Base-by-base conservation (phyloP, 2,113 vertebrate genomes). In the Agapornis roseicollis region DNA sequence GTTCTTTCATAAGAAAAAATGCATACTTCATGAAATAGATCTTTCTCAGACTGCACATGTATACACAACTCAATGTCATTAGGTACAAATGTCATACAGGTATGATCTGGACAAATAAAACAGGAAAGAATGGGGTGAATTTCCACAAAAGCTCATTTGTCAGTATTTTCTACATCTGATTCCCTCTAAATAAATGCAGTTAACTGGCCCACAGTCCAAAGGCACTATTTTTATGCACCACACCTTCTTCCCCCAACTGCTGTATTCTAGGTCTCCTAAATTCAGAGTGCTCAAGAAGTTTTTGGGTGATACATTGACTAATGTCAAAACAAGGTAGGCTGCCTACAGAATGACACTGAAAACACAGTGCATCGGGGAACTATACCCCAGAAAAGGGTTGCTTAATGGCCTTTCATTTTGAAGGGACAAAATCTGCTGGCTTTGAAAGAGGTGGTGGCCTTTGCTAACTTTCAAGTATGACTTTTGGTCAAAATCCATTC, bases 181-280 rank as follows among this genome's bases (percentile, higher is more conserved):
- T 88, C 39, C 46, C 41, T 70, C 41, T 53, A 65, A 65, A 61
- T 20, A 18, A 87, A 53, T 8, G 27, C 50, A 56, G 42, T 60
- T 70, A 72, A 55, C 52, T 74, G 60, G 27, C 60, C 72, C 42
- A 9, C 5, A 61, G 70, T 25, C 29, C 44, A 70, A 77, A 93
- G 42, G 69, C 69, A 55, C 39, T 88, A 27, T 89, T 85, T 94
- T 90, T 86, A 68, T 5, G 8, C 17, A 41, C 71, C 6, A 3
- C n/a, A 50, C 41, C 83, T 72, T 81, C 89, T 72, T 81, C 31
- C 53, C 49, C 46, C 33, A 70, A 13, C 47, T n/a, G 37, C 49
- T 64, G 3, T 55, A 64, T 74, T 89, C 80, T 17, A 93, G 85
- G 52, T 79, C 80, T 96, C 85, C 94, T 86, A 90, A 96, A 95